Base-by-base conservation (phyloP, 1,140 invertebrate species). In the Tetranychus cinnabarinus region DNA sequence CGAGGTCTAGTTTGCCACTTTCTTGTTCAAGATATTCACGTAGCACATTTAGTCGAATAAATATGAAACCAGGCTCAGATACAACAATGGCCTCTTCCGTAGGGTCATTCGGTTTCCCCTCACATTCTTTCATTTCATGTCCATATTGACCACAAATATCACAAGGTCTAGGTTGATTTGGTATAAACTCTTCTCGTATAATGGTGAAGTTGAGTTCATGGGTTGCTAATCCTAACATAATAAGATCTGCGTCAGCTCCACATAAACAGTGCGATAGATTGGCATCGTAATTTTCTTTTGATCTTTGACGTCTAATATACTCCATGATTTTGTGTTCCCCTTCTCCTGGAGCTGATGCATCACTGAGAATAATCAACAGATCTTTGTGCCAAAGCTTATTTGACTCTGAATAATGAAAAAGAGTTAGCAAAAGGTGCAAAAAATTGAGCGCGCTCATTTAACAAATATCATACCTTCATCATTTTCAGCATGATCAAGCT, bases 301-400 rank as follows among this genome's bases (percentile, higher is more conserved):
- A 87, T 81, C 91, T 81, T 75, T 97, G 93, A 68, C 81, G 82
- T n/a, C 95, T 77, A 64, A 97, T 95, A 69, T 88, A 96, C 71
- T 97, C 91, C 90, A 96, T 95, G 56, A 97, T 92, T 75, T 97
- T 97, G 71, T 97, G 92, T 74, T 97, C 92, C 5, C 92, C 92
- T 78, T 97, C 92, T 15, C 91, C 91, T 13, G 93, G 93, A 8
- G 92, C 90, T 79, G 95, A 98, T 1, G 96, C 93, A 77, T 98
- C 95, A 12, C 92, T 97, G 15, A 98, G 76, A 67, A 98, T 92
- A 42, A 74, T 86, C 5, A 61, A 58, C 13, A 64, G 35, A 58
- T 63, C 62, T 55, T 63, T 61, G 10, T 59, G 59, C 60, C 61
- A 67, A 54, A 59, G 62, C 1, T 8, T 15, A 37, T 58, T 52